Base-by-base conservation (phyloP, 2,797 vertebrate species). In the Phoxinus dragarum region DNA sequence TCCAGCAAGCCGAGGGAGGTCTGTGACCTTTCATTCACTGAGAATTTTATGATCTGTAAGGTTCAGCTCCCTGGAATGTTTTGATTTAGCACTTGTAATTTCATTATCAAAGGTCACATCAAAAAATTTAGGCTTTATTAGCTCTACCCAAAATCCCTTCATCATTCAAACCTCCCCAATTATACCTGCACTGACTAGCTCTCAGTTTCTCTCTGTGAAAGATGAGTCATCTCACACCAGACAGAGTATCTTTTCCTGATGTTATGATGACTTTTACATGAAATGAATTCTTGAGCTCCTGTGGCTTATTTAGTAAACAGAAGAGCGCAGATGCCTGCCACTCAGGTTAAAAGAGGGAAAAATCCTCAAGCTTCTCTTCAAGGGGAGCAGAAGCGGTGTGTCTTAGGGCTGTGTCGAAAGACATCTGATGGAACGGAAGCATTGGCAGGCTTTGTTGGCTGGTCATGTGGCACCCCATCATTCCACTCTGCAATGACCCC, bases 261-360 rank as follows among this genome's bases (percentile, higher is more conserved):
- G 85, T 90, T 87, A 89, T 84, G 71, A 89, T 83, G 90, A 83
- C 88, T 86, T 88, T 83, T 56, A 85, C 82, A 89, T 92, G 90
- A 93, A 91, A 93, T 86, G 38, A 88, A 93, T 91, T 90, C 89
- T 91, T 89, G 76, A 92, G 86, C 81, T 77, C 84, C 82, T 73
- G 88, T 86, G 94, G 93, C 93, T 94, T 89, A 88, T 92, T 90
- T 94, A 93, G 93, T 86, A 92, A 94, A 94, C 93, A 94, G 83
- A 89, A 78, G 84, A 88, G 81, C 49, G 87, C 86, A 91, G 90
- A 94, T 89, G 92, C 93, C 93, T 93, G 87, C 80, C 90, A 86
- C 89, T 89, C 86, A 92, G 92, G 92, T 94, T 92, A 94, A 84
- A 85, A 89, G 88, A 91, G 80, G 79, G 67, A 40, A n/a, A 83